Percentiles rank a stretch among this genome's conserved stretches.
Evolutionary conservation across 2,888 invertebrate genomes (phyloP).

Genomic region (Cheilosia scutellata): DNA sequence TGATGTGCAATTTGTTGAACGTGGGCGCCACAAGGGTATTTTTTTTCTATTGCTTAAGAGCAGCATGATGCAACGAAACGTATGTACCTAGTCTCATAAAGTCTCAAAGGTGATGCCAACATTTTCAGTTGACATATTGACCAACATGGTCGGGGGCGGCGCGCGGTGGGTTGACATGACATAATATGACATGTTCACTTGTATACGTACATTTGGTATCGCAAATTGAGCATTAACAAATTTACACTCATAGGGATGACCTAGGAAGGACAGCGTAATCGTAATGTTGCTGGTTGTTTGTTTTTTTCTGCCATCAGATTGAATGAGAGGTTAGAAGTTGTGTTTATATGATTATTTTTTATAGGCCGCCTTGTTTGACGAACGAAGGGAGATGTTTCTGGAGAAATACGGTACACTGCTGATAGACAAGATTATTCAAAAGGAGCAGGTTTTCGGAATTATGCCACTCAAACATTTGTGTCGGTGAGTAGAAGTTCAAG

Average conservation of each 20-base stretch:
- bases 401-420: conserved; percentile 82
- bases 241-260: conserved; percentile 5
- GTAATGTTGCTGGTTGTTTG: neutral
- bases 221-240: conserved; percentile 55
- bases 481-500: conserved; percentile 81
- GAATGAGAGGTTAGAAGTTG: conserved; percentile 4
- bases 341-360: conserved; percentile 15
- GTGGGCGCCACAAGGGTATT: conserved; percentile 22
- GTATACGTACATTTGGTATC: conserved; percentile 2
- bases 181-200: conserved; percentile 8
- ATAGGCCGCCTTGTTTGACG: conserved; percentile 48
- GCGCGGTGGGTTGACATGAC: neutral
- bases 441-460: conserved; percentile 83
- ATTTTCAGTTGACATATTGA: conserved; percentile 20
- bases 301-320: neutral
- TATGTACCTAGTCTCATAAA: neutral
- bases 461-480: conserved; percentile 90
- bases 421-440: conserved; percentile 81
- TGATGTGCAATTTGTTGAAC: conserved; percentile 61
- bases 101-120: conserved; percentile 10
- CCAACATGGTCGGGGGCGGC: neutral
- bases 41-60: neutral
- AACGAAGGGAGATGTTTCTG: conserved; percentile 82
- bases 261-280: neutral
- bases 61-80: conserved; percentile 4